A percentile compares a stretch with the other conserved stretches of the same genome.
These are phyloP conservation scores for Virgularia gustaviana DNA, from an alignment of 92 coral and sea anemone genomes.

Conservation along the genomic window DNA sequence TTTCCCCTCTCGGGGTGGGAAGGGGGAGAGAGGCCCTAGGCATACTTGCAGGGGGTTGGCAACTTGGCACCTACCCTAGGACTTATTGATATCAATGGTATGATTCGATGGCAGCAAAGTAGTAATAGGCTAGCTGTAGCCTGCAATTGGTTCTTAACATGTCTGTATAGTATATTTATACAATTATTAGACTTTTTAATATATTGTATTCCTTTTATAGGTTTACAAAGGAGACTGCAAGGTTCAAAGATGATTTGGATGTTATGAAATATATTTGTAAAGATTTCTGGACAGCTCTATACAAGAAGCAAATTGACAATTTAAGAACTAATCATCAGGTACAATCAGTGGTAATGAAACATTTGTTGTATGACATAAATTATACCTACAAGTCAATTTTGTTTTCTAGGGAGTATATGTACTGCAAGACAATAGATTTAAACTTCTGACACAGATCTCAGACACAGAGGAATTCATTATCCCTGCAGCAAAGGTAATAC, in stretches of 20 bases:
- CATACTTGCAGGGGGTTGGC: no score
- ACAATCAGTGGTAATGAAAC: neutral
- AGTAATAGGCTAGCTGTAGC: neutral
- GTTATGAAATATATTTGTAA: slow-evolving; percentile 96
- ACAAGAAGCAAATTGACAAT: slow-evolving; percentile 90
- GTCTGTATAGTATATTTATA: neutral
- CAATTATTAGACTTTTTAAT: neutral
- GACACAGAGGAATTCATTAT: slow-evolving; percentile 86
- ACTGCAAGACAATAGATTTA: slow-evolving; percentile 86
- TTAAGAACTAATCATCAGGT: slow-evolving; percentile 97
- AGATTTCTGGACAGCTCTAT: slow-evolving; percentile 95
- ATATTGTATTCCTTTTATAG: slow-evolving; percentile 50
- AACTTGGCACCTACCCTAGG: neutral
- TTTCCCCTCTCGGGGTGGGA: no score
- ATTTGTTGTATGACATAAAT: neutral
- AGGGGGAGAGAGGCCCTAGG: no score
- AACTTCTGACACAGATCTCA: slow-evolving; percentile 85
- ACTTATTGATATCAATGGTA: no score
- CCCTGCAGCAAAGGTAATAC: slow-evolving; percentile 96
- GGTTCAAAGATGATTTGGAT: slow-evolving; percentile 95
- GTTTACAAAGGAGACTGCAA: slow-evolving; percentile 90
- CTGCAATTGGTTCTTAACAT: neutral
- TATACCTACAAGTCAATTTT: neutral
- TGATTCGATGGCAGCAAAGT: no score
- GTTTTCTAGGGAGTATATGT: slow-evolving; percentile 80